A percentile compares a stretch with the other conserved stretches of the same genome.
phyloP scores from a whole-genome alignment of 2,113 vertebrate species.

The Anguilla japonica region DNA sequence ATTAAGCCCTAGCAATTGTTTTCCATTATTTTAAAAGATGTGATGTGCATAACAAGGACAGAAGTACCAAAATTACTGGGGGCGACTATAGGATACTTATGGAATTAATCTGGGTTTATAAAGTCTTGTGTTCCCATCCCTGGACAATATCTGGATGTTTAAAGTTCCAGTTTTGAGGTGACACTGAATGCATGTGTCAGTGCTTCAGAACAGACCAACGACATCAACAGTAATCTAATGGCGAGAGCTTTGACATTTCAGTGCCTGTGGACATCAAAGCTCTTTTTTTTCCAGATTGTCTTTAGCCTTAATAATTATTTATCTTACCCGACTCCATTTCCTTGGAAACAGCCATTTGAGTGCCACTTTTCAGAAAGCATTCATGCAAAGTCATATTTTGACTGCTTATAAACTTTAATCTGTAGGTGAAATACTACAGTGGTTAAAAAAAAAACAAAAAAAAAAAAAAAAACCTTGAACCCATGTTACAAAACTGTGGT shows the following conservation, averaged over 20 bases:
- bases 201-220: too few species aligned
- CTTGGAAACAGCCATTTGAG: background rate
- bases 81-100: background rate
- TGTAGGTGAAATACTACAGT: background rate
- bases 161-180: background rate
- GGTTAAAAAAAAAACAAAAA: background rate
- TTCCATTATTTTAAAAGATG: conserved; percentile 39
- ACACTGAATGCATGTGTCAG: too few species aligned
- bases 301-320: background rate
- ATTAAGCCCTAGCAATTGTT: conserved; percentile 49
- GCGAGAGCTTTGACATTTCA: background rate
- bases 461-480: background rate
- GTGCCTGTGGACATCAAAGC: background rate
- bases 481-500: background rate
- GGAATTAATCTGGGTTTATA: too few species aligned
- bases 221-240: too few species aligned
- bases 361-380: background rate
- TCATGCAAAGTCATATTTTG: background rate
- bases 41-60: background rate
- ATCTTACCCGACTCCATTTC: background rate
- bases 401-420: background rate
- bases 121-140: too few species aligned
- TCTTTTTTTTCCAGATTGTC: background rate
- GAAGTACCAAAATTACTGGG: background rate
- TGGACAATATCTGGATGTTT: background rate